Percentiles rank a stretch among this genome's conserved stretches.
phyloP scores from a whole-genome alignment of 2,113 vertebrate genomes.

The Noturus placidus region DNA sequence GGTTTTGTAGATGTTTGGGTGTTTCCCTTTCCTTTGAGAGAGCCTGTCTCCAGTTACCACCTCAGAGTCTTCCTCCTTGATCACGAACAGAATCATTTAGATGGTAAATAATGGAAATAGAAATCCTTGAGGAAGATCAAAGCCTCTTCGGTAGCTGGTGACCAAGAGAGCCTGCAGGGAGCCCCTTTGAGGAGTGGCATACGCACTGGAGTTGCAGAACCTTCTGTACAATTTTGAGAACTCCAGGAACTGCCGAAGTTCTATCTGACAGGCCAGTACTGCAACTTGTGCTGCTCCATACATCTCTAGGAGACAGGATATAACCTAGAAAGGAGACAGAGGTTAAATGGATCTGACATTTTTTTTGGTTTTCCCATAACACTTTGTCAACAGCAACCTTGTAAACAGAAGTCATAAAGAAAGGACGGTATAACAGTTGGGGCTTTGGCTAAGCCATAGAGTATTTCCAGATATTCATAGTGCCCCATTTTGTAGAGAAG shows the following conservation, averaged over 20 bases:
- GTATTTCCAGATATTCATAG: not conserved
- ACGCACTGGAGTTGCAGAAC: not conserved
- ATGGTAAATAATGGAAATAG: not conserved
- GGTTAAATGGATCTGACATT: not conserved
- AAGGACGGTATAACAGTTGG: not conserved
- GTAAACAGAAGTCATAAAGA: not conserved
- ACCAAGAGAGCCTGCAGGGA: not conserved
- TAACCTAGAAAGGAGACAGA: not conserved
- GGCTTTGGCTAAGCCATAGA: not conserved
- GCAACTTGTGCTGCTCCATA: not conserved
- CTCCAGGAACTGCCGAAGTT: not conserved
- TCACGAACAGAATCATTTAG: not conserved
- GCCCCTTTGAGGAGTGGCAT: not conserved
- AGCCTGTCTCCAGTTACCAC: not conserved
- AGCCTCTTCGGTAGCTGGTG: not conserved
- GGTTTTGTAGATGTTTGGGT: not conserved
- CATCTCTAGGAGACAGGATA: not conserved
- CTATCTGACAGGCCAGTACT: not conserved
- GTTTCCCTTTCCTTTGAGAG: not conserved
- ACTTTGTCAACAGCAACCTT: not conserved
- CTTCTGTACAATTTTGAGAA: not conserved
- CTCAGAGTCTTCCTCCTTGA: not conserved
- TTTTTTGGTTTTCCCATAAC: not conserved
- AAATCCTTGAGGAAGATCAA: not conserved
- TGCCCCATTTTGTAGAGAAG: not conserved